Evolutionary conservation across 2,797 vertebrate species (phyloP), one percentile per base, ranked within the genome.

Genomic region (Catamblyrhynchus diadema): DNA sequence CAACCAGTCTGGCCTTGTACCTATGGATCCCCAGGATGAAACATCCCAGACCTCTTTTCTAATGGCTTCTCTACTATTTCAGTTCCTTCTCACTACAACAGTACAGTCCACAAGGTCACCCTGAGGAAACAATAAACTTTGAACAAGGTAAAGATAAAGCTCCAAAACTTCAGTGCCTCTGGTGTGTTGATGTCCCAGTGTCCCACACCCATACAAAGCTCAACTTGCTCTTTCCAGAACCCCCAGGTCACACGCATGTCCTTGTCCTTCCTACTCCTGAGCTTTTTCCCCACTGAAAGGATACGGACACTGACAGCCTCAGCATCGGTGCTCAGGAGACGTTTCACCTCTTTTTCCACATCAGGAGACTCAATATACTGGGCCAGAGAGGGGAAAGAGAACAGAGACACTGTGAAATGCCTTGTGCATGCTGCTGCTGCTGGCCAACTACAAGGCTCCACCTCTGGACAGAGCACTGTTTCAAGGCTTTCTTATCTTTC

Each of bases 301-400:
- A 99, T 99, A 99, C 98, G 99, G 83, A 99, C 98, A 94, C 98
- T 98, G 97, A 99, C 97, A 23, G 99, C 99, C 54, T 99, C 99
- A 5, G 99, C 98, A 85, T 99, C 99, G 32, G 99, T 99, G 97
- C 98, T 99, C 94, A 99, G 97, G 85, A 99, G 97, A 93, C 99
- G 98, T 89, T 99, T 99, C 97, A 99, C 98, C 97, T 99, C 99
- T 89, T 99, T 99, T 94, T 99, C 99, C 96, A 99, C 99, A 88
- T 99, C 98, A 93, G 99, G 99, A 96, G 99, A 99, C 75, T 99
- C 99, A 22, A 98, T 98, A 92, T 98, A 98, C 99, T 99, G 97
- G 42, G 86, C 72, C 77, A 94, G 72, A 79, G 60, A 83, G 8
- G 25, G 30, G 23, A 57, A 69, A 57, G 14, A 82, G 45, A 87